Evolutionary conservation across 1,140 invertebrate genomes (phyloP), one percentile per base, ranked within the genome.

Genomic region (Hycleus cichorii): DNA sequence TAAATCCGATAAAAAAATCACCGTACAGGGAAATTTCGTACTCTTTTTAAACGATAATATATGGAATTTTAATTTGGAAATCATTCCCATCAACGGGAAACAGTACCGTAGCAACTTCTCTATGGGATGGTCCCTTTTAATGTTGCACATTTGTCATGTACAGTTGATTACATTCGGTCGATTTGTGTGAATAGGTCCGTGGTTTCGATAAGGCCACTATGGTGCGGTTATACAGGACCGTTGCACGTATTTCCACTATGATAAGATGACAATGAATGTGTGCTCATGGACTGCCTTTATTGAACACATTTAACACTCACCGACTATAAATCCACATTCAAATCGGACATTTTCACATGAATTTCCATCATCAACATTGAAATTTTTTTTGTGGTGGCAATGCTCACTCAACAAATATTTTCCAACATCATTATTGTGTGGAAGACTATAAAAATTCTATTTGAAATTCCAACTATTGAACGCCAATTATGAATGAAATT

Each of bases 141-240:
- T 65, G 60, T 50, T 55, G 50, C 42, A 65, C 64, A 65, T 65
- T 65, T 63, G 62, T 65, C 64, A 65, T 65, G 64, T 58, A 63
- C 64, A 60, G 64, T 65, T 65, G 64, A 65, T 65, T 65, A 65
- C 64, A 57, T 65, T 65, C 47, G 52, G 60, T 56, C 60, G 64
- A 63, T 63, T 63, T 65, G 64, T 63, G 61, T 55, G 64, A 65
- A 65, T 65, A 52, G 58, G 64, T 58, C 49, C 53, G 58, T 59
- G 64, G 55, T 57, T 60, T 65, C 53, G 63, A 65, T 65, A 65
- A 65, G 63, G 56, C 61, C 40, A 38, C 27, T 38, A 40, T 47
- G 50, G 49, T 60, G 57, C 48, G 58, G 63, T 56, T 60, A 42
- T 46, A 38, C 47, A 56, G 51, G 46, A 51, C 53, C 59, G 54